Conservation (phyloP, 1,140 invertebrate species). For the Polypedilum pembai region DNA sequence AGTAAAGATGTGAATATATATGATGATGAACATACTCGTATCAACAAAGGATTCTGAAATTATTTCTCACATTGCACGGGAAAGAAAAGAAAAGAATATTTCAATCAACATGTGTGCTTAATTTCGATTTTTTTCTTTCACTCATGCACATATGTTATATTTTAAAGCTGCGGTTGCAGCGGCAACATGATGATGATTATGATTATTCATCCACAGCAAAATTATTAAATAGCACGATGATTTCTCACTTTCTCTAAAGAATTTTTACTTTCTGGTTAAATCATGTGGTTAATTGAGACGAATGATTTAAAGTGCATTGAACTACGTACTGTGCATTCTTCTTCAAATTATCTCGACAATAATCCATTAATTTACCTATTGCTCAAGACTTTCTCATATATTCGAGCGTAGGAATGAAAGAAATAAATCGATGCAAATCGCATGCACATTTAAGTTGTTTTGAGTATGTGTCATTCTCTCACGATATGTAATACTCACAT, state of each 20-base stretch:
- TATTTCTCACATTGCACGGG: neutral
- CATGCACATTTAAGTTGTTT: too few relatives aligned
- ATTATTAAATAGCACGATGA: slow-evolving; percentile 18
- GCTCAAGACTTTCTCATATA: neutral
- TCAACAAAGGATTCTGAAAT: neutral
- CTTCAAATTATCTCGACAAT: too few relatives aligned
- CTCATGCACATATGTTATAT: neutral
- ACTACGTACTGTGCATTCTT: neutral
- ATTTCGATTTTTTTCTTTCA: neutral
- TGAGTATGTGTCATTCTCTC: too few relatives aligned
- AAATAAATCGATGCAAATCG: too few relatives aligned
- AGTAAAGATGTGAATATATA: slow-evolving; percentile 11
- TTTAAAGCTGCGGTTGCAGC: too few relatives aligned
- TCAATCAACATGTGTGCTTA: slow-evolving; percentile 10
- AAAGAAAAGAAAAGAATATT: neutral
- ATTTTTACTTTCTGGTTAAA: slow-evolving; percentile 14
- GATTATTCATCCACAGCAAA: neutral
- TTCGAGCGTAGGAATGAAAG: too few relatives aligned
- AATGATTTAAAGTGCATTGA: slow-evolving; percentile 7
- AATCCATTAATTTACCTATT: neutral
- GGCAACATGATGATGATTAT: neutral
- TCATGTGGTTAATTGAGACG: neutral
- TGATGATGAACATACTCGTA: neutral
- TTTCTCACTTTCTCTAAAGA: slow-evolving; percentile 18
- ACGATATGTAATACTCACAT: too few relatives aligned